These are phyloP conservation scores for Phataginus tricuspis DNA, from an alignment of 2,797 vertebrate species.

Conservation along the genomic window DNA sequence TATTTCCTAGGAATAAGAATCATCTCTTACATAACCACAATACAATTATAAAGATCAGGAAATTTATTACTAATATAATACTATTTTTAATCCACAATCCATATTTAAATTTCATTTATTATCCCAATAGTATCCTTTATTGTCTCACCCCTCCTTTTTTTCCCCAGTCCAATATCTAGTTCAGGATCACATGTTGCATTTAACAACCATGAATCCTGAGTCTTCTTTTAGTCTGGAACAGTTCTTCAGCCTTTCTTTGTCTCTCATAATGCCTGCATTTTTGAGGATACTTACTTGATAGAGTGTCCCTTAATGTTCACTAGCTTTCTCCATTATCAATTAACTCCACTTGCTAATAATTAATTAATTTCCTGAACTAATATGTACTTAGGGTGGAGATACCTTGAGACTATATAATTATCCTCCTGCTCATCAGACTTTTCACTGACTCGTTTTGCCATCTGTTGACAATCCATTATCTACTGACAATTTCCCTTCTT, in stretches of 20 bases:
- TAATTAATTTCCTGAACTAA: not conserved
- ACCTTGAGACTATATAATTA: not conserved
- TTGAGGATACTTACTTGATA: conserved; percentile 19
- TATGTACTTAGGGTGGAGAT: not conserved
- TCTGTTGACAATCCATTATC: not conserved
- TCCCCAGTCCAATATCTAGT: not conserved
- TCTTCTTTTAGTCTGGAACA: not conserved
- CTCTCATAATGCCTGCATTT: not conserved
- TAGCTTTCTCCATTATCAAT: not conserved
- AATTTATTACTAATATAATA: not conserved
- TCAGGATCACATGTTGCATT: not conserved
- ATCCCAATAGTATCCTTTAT: not conserved
- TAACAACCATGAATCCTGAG: not conserved
- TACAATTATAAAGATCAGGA: not conserved
- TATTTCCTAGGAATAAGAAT: not conserved
- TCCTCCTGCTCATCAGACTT: not conserved
- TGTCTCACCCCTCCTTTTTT: not conserved
- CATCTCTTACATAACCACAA: not conserved
- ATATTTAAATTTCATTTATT: conserved; percentile 35
- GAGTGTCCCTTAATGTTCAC: not conserved
- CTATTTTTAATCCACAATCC: not conserved
- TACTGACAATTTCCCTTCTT: not conserved
- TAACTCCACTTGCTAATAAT: conserved; percentile 12
- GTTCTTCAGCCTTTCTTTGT: not conserved
- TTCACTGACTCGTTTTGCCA: conserved; percentile 13